Evolutionary conservation across 2,797 vertebrate genomes (phyloP), one percentile per base, ranked within the genome.

Genomic region (Catamblyrhynchus diadema): DNA sequence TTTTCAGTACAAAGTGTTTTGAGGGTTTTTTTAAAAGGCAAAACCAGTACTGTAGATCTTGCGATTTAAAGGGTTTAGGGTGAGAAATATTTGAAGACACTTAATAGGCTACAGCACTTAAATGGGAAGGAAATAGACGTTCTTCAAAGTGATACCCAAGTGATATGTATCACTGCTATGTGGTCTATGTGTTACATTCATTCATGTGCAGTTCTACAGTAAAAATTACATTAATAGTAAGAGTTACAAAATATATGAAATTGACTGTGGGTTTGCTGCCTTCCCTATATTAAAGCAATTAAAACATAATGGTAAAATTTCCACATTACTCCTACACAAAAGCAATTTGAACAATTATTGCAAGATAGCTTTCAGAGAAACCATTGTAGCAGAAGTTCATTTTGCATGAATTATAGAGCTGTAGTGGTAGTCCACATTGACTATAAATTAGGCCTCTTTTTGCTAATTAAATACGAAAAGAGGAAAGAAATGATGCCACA

Each of bases 201-300:
- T 79, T 74, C 44, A 5, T 51, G 22, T 61, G 27, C 22, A 65
- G 10, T 77, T 84, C 33, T 71, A 41, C 7, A 64, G 20, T 20
- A 80, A 80, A 89, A 82, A 51, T 48, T 32, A 22, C 28, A 22
- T 37, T 70, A 59, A 62, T 81, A 66, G 20, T 59, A 80, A 72
- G 14, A 83, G n/a, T 32, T 33, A 86, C 25, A 59, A 90, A 90
- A 74, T 65, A 27, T 10, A 80, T 23, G 16, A 14, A 84, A 65
- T 33, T 77, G 27, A 60, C 30, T 82, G 8, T 64, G 39, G 0
- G 30, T 95, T 88, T 82, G 14, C 12, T 78, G 37, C n/a, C 28
- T 84, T 77, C 19, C 10, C 69, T 85, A 32, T 64, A 92, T 83
- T 64, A 75, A 93, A 82, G 48, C 54, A 89, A 94, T 94, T 95